Percentiles rank a stretch among this genome's conserved stretches.
Evolutionary conservation across 1,140 invertebrate species (phyloP).

Genomic region (Tetragonula clypearis): DNA sequence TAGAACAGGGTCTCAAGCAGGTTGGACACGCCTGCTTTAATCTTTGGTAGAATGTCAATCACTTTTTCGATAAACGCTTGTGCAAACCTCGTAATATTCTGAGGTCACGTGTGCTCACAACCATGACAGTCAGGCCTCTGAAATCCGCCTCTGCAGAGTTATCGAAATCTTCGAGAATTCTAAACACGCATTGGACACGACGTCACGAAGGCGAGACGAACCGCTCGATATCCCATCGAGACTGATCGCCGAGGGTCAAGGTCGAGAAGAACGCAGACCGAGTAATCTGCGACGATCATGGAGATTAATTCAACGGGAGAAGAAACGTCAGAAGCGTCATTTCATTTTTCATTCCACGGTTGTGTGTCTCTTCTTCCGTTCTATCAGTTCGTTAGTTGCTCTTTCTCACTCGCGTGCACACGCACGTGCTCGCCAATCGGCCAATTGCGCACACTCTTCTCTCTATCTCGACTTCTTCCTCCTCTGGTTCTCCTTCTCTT

Average conservation of each 20-base stretch:
- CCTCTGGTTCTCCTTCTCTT: constrained; percentile 7
- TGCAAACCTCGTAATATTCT: too few species aligned
- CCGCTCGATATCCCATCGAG: constrained; percentile 17
- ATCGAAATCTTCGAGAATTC: too few species aligned
- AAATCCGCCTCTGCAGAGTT: too few species aligned
- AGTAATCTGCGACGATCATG: constrained; percentile 44
- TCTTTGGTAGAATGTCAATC: too few species aligned
- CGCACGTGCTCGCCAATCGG: constrained; percentile 41
- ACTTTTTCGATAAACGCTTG: too few species aligned
- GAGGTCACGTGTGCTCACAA: too few species aligned
- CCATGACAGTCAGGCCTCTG: too few species aligned
- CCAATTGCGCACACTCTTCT: constrained; percentile 1
- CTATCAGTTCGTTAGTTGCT: not conserved
- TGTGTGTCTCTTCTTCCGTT: constrained; percentile 12
- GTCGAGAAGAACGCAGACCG: not conserved
- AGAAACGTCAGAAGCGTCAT: constrained; percentile 38
- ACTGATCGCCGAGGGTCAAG: not conserved
- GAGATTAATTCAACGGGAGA: constrained; percentile 58
- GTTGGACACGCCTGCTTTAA: too few species aligned
- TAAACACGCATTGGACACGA: too few species aligned
- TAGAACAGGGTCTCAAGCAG: too few species aligned
- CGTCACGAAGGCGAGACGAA: too few species aligned
- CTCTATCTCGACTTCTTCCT: not conserved
- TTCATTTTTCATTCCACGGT: constrained; percentile 54
- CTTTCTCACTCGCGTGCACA: constrained; percentile 49